phyloP scores from a whole-genome alignment of 2,888 invertebrate species.

The Thumatha senex region DNA sequence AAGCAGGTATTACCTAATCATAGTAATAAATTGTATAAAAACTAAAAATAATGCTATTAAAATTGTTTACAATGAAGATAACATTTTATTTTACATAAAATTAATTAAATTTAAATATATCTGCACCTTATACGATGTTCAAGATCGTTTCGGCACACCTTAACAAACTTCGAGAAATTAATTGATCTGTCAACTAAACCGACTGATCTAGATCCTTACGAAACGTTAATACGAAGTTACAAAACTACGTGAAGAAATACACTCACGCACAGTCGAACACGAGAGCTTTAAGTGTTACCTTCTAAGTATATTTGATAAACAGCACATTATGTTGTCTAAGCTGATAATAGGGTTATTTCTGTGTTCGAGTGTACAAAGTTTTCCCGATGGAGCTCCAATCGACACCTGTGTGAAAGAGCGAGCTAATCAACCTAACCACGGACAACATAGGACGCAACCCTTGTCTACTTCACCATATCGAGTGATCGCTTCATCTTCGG shows the following conservation, averaged over 20 bases:
- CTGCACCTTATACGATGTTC: conserved; percentile 39
- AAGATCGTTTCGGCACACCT: conserved; percentile 51
- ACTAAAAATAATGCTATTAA: not conserved
- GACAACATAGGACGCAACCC: conserved; percentile 87
- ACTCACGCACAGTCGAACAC: conserved; percentile 60
- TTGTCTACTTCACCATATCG: conserved; percentile 86
- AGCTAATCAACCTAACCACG: conserved; percentile 90
- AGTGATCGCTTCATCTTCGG: conserved; percentile 85
- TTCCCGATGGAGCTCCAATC: conserved; percentile 92
- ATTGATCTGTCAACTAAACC: conserved; percentile 28
- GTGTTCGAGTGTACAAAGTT: conserved; percentile 74
- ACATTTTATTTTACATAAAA: not conserved
- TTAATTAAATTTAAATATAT: not conserved
- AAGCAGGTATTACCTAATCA: too few species aligned
- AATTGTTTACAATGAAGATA: not conserved
- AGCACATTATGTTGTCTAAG: conserved; percentile 52
- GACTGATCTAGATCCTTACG: conserved; percentile 68
- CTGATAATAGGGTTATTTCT: conserved; percentile 55
- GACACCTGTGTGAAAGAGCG: conserved; percentile 91
- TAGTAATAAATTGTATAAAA: not conserved
- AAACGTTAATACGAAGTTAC: conserved; percentile 72
- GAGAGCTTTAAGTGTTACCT: conserved; percentile 49
- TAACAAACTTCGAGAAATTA: conserved; percentile 46
- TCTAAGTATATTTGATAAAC: conserved; percentile 12
- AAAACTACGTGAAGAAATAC: conserved; percentile 67